Base-by-base conservation (phyloP, 2,797 vertebrate genomes). In the Chelon labrosus region DNA sequence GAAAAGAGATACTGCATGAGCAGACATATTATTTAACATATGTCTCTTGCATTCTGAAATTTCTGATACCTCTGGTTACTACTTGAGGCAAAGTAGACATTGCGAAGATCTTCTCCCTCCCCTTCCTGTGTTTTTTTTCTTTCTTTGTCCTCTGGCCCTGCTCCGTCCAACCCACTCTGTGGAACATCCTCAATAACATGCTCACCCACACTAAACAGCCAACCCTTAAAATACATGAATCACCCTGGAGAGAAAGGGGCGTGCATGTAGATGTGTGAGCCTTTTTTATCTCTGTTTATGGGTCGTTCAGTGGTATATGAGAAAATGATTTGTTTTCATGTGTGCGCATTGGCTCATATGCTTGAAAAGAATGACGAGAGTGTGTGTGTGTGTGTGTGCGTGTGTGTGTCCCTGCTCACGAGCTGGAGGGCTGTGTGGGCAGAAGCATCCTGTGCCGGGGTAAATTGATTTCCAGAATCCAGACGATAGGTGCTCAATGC, bases 381-480 rank as follows among this genome's bases (percentile, higher is more conserved):
- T 55, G 31, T 64, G 41, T 47, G 41, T 37, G 57, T 61, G 67
- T 31, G 54, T 41, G 56, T 49, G 57, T 31, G 19, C 51, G 66
- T 54, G 51, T 65, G 71, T 70, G 72, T 66, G 56, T 70, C 49
- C 27, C 27, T 79, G 60, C 75, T 78, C 62, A 68, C 66, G 61
- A 73, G 79, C 84, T 85, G 65, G 53, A 85, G 85, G 81, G 87
- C 58, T 84, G 88, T 86, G 91, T 90, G 85, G 90, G 88, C 72
- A 88, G 87, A 79, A 68, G 78, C 70, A 52, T 83, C 80, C 70
- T 85, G 70, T 77, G 75, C 73, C 20, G 19, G 73, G 83, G 57
- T 79, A 85, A 90, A 91, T 89, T 88, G 88, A 91, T 92, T 91
- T 92, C 70, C 73, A 84, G 85, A 85, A 88, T 84, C 79, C 75